These are phyloP conservation scores for Elymnias hypermnestra DNA, from an alignment of 1,140 invertebrate species.

Conservation along the genomic window DNA sequence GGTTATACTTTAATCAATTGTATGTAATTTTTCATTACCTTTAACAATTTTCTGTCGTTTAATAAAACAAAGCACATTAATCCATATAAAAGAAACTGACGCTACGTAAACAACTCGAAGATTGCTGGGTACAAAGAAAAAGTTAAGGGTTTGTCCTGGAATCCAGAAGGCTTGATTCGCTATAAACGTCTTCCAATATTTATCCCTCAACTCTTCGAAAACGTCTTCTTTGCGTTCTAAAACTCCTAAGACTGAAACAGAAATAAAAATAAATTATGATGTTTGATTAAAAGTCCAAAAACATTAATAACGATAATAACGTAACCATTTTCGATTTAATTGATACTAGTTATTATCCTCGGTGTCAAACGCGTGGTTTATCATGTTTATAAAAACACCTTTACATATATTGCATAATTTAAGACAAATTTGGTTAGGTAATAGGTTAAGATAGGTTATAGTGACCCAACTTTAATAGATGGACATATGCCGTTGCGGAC, in stretches of 20 bases:
- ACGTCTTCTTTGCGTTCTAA: conserved; percentile 82
- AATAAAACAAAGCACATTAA: conserved; percentile 86
- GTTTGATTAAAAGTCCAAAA: too few species aligned
- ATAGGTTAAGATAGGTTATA: too few species aligned
- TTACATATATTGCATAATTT: too few species aligned
- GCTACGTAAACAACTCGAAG: conserved; percentile 85
- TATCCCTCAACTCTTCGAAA: conserved; percentile 82
- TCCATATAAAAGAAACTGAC: conserved; percentile 84
- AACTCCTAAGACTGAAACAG: conserved; percentile 81
- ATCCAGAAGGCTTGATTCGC: conserved; percentile 87
- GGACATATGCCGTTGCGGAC: too few species aligned
- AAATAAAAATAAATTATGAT: background rate
- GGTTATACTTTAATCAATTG: too few species aligned
- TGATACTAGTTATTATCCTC: too few species aligned
- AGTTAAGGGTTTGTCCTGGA: conserved; percentile 86
- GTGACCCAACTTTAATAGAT: too few species aligned
- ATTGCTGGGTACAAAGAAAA: conserved; percentile 80
- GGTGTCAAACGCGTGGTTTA: too few species aligned
- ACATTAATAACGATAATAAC: too few species aligned
- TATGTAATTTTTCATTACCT: background rate
- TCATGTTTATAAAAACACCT: too few species aligned
- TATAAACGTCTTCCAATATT: conserved; percentile 84
- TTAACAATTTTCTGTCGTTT: conserved; percentile 76
- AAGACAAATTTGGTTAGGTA: too few species aligned
- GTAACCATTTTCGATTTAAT: too few species aligned